Base-by-base conservation (phyloP, 2,888 invertebrate species). In the Eledone cirrhosa region DNA sequence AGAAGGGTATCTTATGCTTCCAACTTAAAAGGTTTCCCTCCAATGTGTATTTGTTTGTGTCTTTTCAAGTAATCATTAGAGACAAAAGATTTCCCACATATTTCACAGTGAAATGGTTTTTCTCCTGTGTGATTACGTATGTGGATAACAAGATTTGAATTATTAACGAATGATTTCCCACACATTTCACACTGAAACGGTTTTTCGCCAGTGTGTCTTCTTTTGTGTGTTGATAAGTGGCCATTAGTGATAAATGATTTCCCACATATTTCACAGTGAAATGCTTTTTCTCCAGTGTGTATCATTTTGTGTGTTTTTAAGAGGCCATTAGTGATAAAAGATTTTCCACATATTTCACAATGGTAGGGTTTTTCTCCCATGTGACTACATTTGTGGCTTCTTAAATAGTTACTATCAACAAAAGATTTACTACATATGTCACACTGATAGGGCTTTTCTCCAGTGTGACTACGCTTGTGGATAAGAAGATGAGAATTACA, bases 391-490 rank as follows among this genome's bases (percentile, higher is more conserved):
- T 74, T 67, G 72, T 81, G 81, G 33, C 79, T 78, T 7, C 53
- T 78, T 19, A 80, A 65, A 27, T 77, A 78, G 33, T 72, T 75
- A 5, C 75, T 77, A 3, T 48, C 14, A 1, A 78, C 47, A 69
- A 80, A 81, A 0, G 74, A 69, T 59, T 77, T 75, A 4, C 80
- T 80, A 82, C 91, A 91, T 4, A 86, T 72, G 7, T 83, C 81
- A 82, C 91, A 91, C 31, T 87, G 84, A 82, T 88, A 88, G 0
- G 88, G 89, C 48, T 88, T 87, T 1, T 91, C 85, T 2, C 90
- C 91, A 24, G 91, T 88, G 84, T 94, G 94, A 1, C 93, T 93
- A 84, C 92, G 92, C 81, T 92, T 89, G 85, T 94, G 94, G 13
- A 72, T 67, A 1, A 63, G 75, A 2, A 80, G 76, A 2, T 77